Conservation (phyloP, 2,797 vertebrate genomes). For the Sebastolobus alascanus region DNA sequence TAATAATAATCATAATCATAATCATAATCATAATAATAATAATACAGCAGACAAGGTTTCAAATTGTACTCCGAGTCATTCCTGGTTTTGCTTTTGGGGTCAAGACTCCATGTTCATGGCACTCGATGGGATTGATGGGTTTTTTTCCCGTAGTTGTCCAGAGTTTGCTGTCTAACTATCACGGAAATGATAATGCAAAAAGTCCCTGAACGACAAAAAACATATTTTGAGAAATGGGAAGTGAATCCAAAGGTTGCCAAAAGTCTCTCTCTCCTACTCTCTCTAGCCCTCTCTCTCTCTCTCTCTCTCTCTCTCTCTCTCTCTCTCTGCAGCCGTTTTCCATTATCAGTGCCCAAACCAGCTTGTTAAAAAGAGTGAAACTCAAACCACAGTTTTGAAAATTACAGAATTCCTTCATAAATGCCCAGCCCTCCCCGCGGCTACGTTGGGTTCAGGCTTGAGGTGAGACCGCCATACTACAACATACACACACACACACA, state of each 20-base stretch:
- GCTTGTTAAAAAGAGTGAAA: constrained; percentile 83
- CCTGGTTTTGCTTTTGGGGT: constrained; percentile 2
- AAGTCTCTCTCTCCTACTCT: constrained; percentile 26
- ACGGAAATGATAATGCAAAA: constrained; percentile 49
- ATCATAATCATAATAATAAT: not conserved
- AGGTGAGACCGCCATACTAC: constrained; percentile 71
- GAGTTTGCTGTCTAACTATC: constrained; percentile 22
- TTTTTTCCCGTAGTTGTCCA: constrained; percentile 7
- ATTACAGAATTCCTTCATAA: constrained; percentile 86
- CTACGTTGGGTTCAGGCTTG: constrained; percentile 71
- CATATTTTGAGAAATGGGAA: constrained; percentile 70
- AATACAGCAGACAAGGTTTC: constrained; percentile 16
- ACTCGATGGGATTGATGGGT: constrained; percentile 20
- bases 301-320: constrained; percentile 10
- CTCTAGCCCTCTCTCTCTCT: constrained; percentile 26
- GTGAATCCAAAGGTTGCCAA: constrained; percentile 59
- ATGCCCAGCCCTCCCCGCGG: constrained; percentile 70
- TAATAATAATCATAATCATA: not conserved
- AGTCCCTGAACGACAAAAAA: constrained; percentile 43
- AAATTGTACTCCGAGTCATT: constrained; percentile 11
- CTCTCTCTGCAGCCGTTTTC: constrained; percentile 81
- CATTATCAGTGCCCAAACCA: constrained; percentile 86
- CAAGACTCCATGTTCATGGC: not conserved
- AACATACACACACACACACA: constrained; percentile 34
- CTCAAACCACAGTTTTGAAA: constrained; percentile 87